Evolutionary conservation across 2,113 vertebrate species (phyloP).

Genomic region (Lamprotornis superbus): DNA sequence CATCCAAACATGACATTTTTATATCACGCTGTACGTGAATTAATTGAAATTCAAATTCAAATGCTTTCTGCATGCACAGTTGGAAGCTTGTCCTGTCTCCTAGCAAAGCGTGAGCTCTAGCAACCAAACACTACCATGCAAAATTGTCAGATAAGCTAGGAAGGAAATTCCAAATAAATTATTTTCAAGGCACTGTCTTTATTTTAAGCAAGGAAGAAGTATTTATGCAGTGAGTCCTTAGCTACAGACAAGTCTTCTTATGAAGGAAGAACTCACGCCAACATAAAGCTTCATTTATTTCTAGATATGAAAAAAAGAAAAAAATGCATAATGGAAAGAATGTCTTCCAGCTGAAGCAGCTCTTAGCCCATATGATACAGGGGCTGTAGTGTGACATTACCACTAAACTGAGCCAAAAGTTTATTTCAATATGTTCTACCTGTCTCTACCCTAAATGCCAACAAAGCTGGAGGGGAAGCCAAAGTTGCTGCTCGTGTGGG

Average conservation of each 20-base stretch:
- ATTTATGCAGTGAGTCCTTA: neutral
- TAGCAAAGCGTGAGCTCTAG: neutral
- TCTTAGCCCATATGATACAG: neutral
- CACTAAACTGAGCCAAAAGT: neutral
- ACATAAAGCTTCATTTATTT: neutral
- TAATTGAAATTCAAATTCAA: slow-evolving; percentile 42
- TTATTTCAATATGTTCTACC: neutral
- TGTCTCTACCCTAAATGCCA: neutral
- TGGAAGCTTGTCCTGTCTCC: slow-evolving; percentile 49
- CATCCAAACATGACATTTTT: slow-evolving; percentile 34
- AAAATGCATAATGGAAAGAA: neutral
- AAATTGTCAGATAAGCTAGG: slow-evolving; percentile 12
- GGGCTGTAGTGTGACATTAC: neutral
- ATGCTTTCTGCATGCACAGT: slow-evolving; percentile 23
- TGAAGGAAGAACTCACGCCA: neutral
- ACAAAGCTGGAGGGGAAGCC: neutral
- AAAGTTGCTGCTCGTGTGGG: neutral
- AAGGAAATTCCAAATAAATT: slow-evolving; percentile 31
- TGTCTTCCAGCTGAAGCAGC: neutral
- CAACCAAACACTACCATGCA: neutral
- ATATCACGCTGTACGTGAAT: slow-evolving; percentile 27
- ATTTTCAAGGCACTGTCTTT: slow-evolving; percentile 13
- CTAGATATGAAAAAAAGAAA: neutral
- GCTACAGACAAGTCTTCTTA: neutral
- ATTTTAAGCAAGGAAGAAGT: slow-evolving; percentile 31